phyloP scores from a whole-genome alignment of 2,113 vertebrate species.

The Silurus meridionalis region DNA sequence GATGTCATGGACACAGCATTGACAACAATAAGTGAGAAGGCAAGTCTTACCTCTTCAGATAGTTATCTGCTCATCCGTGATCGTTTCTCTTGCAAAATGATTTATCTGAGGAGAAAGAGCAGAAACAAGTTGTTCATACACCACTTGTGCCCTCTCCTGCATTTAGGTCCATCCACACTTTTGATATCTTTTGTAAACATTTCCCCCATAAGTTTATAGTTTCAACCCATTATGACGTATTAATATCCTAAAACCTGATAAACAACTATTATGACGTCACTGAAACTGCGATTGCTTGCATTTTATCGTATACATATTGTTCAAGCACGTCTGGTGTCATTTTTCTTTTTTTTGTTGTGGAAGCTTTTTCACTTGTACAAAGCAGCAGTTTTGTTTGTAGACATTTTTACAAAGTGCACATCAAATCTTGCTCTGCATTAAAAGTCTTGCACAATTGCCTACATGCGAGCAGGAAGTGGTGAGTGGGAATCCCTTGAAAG shows the following conservation, averaged over 20 bases:
- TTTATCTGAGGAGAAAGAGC: constrained; percentile 69
- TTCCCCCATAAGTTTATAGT: neutral
- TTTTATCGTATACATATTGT: too few species aligned
- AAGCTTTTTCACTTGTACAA: neutral
- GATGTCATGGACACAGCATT: neutral
- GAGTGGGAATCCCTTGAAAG: neutral
- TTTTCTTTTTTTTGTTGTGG: neutral
- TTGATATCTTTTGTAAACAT: neutral
- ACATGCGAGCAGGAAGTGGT: neutral
- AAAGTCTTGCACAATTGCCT: neutral
- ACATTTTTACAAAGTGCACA: neutral
- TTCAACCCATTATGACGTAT: neutral
- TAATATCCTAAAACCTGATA: neutral
- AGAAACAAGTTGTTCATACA: neutral
- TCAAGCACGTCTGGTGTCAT: too few species aligned
- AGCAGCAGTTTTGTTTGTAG: neutral
- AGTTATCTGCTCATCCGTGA: constrained; percentile 79
- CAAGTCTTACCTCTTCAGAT: constrained; percentile 62
- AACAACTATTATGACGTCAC: neutral
- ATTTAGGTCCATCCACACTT: neutral
- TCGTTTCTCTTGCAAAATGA: constrained; percentile 78
- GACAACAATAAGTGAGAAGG: neutral
- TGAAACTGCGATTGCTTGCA: too few species aligned
- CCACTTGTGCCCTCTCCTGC: neutral
- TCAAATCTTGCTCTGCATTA: neutral